These are phyloP conservation scores for Protaetia brevitarsis DNA, from an alignment of 1,140 invertebrate species.

Conservation along the genomic window DNA sequence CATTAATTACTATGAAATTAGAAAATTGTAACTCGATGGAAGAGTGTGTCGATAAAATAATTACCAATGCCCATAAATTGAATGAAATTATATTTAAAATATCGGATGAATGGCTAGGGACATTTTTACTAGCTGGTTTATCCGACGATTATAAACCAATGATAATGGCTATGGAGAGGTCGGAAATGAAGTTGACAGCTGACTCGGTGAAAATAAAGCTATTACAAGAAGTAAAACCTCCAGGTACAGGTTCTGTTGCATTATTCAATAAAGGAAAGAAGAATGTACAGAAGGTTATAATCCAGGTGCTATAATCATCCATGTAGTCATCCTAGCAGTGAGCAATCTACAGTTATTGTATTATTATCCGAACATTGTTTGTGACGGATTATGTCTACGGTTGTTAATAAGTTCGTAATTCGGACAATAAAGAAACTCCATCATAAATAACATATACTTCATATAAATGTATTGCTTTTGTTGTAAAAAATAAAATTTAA, in stretches of 20 bases:
- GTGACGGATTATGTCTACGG: too few species aligned
- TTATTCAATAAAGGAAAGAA: background rate
- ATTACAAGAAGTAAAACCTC: background rate
- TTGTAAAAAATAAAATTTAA: too few species aligned
- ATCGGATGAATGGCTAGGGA: conserved; percentile 44
- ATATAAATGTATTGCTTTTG: too few species aligned
- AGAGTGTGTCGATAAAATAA: too few species aligned
- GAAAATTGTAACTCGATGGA: too few species aligned
- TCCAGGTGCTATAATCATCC: background rate
- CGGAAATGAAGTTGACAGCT: background rate
- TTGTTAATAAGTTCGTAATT: too few species aligned
- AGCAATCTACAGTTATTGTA: too few species aligned
- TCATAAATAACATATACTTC: too few species aligned
- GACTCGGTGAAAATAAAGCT: background rate
- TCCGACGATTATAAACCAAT: background rate
- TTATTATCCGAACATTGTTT: too few species aligned
- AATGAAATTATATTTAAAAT: conserved; percentile 41
- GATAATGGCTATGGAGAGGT: background rate
- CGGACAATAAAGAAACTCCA: too few species aligned
- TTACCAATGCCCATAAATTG: conserved; percentile 42
- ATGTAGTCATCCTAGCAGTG: too few species aligned
- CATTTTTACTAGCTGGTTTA: conserved; percentile 31
- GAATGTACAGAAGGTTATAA: background rate
- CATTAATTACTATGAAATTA: too few species aligned
- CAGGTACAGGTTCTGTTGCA: background rate